These are phyloP conservation scores for Mesocentrotus franciscanus DNA, from an alignment of 53 echinoderm and acorn worm genomes.

Conservation along the genomic window DNA sequence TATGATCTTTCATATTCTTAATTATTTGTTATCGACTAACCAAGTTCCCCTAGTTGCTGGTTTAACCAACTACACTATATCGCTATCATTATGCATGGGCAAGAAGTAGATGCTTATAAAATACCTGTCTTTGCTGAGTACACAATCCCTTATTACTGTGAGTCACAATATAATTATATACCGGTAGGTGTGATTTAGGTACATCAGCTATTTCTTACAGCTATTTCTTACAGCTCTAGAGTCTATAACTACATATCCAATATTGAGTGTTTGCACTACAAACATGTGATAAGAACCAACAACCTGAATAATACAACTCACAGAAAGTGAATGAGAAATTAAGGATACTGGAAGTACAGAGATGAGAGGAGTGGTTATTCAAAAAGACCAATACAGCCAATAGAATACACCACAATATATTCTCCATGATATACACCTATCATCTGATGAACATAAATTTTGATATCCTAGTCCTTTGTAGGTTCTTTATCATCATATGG, in stretches of 20 bases:
- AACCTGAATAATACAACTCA: neutral
- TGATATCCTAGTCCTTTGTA: neutral
- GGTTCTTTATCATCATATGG: neutral
- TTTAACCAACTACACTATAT: too few relatives aligned
- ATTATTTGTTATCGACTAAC: too few relatives aligned
- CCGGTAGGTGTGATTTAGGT: neutral
- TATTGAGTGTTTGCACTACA: neutral
- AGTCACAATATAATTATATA: neutral
- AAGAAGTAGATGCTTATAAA: neutral
- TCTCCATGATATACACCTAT: neutral
- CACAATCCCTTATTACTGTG: neutral
- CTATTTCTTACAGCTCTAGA: too few relatives aligned
- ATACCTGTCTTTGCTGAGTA: neutral
- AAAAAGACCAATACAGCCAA: neutral
- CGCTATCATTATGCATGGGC: too few relatives aligned
- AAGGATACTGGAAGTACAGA: neutral
- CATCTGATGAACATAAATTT: neutral
- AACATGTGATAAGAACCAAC: neutral
- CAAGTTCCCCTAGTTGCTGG: too few relatives aligned
- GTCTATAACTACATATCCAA: neutral
- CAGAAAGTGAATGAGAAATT: neutral
- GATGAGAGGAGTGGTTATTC: neutral
- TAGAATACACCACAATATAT: neutral
- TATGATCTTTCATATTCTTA: too few relatives aligned
- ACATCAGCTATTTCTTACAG: neutral